Percentiles rank a stretch among this genome's conserved stretches.
These are phyloP conservation scores for Xanthorhoe designata DNA, from an alignment of 2,888 invertebrate genomes.

Conservation along the genomic window DNA sequence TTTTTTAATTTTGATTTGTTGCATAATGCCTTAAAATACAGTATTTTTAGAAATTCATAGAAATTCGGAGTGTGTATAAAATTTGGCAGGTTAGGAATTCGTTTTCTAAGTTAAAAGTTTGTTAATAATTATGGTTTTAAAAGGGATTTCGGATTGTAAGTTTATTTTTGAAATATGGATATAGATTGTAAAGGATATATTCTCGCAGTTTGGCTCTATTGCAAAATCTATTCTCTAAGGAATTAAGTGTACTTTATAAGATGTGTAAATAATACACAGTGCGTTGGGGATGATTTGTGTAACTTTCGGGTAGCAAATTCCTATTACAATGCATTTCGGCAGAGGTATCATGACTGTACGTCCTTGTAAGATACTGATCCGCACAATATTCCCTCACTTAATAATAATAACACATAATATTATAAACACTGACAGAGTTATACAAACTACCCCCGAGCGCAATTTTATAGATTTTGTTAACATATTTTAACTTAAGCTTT, in stretches of 20 bases:
- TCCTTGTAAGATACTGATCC: conserved; percentile 22
- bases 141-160: conserved; percentile 47
- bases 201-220: conserved; percentile 71
- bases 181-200: conserved; percentile 65
- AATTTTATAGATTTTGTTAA: conserved; percentile 37
- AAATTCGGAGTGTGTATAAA: conserved; percentile 41
- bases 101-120: conserved; percentile 43
- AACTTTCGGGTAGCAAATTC: conserved; percentile 32
- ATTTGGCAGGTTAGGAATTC: conserved; percentile 40
- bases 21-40: conserved; percentile 36
- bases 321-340: conserved; percentile 23
- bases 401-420: conserved; percentile 6
- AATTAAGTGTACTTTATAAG: conserved; percentile 71
- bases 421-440: conserved; percentile 11
- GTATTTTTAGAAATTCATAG: conserved; percentile 40
- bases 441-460: conserved; percentile 12
- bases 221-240: conserved; percentile 72
- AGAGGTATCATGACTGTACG: conserved; percentile 8
- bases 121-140: conserved; percentile 44
- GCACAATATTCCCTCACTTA: conserved; percentile 1
- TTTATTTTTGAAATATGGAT: conserved; percentile 59
- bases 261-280: conserved; percentile 81
- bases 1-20: conserved; percentile 32
- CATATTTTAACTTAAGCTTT: conserved; percentile 52
- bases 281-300: conserved; percentile 49